phyloP scores from a whole-genome alignment of 2,888 invertebrate species.

The Leucophenga maculata region DNA sequence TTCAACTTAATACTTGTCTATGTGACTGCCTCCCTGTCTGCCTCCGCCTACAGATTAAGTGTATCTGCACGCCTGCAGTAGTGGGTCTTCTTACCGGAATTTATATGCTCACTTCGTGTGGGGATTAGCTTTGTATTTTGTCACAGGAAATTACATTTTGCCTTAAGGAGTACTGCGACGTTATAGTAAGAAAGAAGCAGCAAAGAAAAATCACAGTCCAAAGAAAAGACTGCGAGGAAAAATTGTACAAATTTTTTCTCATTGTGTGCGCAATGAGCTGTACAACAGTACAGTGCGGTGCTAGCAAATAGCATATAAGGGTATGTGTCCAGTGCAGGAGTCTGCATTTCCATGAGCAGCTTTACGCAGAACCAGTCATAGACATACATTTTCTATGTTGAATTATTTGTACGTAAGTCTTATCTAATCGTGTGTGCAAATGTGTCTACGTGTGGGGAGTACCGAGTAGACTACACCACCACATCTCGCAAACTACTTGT shows the following conservation, averaged over 20 bases:
- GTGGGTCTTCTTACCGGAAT: slow-evolving; percentile 15
- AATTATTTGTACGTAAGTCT: not conserved
- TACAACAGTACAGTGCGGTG: not conserved
- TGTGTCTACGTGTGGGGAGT: not conserved
- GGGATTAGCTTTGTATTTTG: slow-evolving; percentile 67
- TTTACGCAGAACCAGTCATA: not conserved
- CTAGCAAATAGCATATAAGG: not conserved
- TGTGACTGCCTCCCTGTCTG: not conserved
- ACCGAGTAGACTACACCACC: not conserved
- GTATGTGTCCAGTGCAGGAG: not conserved
- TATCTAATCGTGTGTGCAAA: slow-evolving; percentile 19
- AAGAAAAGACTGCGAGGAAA: not conserved
- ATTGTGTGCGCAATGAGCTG: slow-evolving; percentile 49
- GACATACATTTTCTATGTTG: not conserved
- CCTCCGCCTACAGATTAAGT: not conserved
- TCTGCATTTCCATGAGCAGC: not conserved
- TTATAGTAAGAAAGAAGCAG: not conserved
- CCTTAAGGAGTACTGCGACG: slow-evolving; percentile 49
- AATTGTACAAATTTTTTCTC: slow-evolving; percentile 58
- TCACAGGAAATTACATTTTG: slow-evolving; percentile 67
- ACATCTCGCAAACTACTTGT: too few species aligned
- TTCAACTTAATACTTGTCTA: not conserved
- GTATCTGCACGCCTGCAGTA: slow-evolving; percentile 20
- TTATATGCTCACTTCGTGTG: slow-evolving; percentile 32
- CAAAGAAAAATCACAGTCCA: not conserved